These are phyloP conservation scores for Cylloceria caligata DNA, from an alignment of 2,888 invertebrate species.

Conservation along the genomic window DNA sequence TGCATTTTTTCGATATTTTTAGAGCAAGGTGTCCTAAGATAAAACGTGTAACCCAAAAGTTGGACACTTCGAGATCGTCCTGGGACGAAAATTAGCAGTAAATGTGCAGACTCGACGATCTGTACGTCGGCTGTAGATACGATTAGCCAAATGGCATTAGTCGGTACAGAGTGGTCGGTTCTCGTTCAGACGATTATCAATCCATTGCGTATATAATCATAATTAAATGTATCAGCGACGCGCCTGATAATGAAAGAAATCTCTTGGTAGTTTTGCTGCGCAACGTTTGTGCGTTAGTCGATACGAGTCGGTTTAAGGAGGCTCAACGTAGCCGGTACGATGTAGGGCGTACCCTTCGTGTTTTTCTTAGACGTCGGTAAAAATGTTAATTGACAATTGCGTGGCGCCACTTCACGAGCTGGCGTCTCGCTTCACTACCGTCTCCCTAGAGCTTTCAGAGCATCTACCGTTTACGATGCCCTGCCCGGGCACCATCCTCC, in stretches of 20 bases:
- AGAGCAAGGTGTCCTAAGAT: no score
- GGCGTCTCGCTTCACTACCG: conserved; percentile 71
- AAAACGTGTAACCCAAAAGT: no score
- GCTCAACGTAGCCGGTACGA: conserved; percentile 32
- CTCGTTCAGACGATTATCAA: conserved; percentile 73
- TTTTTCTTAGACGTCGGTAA: conserved; percentile 81
- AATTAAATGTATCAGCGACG: conserved; percentile 78
- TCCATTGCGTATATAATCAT: conserved; percentile 78
- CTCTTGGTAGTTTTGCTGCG: background rate
- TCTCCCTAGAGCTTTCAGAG: conserved; percentile 53
- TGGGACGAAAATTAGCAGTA: background rate
- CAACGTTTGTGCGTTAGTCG: conserved; percentile 1
- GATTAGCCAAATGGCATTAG: conserved; percentile 48
- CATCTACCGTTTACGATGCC: conserved; percentile 29
- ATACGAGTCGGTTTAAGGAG: background rate
- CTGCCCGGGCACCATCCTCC: background rate
- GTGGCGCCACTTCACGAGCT: conserved; percentile 79
- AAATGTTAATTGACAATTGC: conserved; percentile 84
- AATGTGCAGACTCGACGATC: background rate
- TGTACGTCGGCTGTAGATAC: background rate
- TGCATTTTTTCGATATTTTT: no score
- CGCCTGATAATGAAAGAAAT: background rate
- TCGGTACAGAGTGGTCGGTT: conserved; percentile 53
- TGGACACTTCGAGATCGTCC: no score
- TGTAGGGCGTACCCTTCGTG: conserved; percentile 72